phyloP scores from a whole-genome alignment of 2,888 invertebrate species.

The Limnephilus auricula region DNA sequence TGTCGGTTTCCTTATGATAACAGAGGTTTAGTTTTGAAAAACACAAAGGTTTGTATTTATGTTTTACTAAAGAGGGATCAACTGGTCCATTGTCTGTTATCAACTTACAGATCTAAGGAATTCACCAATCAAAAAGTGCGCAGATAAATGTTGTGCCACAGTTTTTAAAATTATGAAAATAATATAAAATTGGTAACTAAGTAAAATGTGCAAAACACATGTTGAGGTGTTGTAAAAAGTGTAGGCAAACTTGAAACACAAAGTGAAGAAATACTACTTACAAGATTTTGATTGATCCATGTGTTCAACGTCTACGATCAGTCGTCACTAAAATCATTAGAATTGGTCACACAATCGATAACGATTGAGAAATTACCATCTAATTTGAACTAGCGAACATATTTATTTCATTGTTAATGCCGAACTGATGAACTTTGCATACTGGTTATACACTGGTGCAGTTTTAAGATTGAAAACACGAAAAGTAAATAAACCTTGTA shows the following conservation, averaged over 20 bases:
- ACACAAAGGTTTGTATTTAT: background rate
- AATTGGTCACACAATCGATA: conserved; percentile 30
- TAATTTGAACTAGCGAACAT: background rate
- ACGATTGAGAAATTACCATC: conserved; percentile 18
- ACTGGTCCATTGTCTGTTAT: background rate
- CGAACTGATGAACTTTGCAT: conserved; percentile 20
- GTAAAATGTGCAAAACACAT: background rate
- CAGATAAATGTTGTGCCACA: background rate
- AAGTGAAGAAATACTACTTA: conserved; percentile 33
- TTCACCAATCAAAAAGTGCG: background rate
- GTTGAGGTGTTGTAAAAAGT: background rate
- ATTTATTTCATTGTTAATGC: background rate
- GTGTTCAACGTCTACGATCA: background rate
- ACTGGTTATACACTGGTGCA: background rate
- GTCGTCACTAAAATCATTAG: conserved; percentile 27
- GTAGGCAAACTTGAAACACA: background rate
- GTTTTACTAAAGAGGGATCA: background rate
- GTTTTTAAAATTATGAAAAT: background rate
- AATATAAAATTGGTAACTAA: background rate
- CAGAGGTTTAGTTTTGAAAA: background rate
- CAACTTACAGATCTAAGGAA: background rate
- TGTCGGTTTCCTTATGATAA: background rate
- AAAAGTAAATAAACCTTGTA: conserved; percentile 23
- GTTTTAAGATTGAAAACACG: conserved; percentile 29
- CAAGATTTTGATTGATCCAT: conserved; percentile 47